Base-by-base conservation (phyloP, 2,797 vertebrate species). In the Cossypha dichroa region DNA sequence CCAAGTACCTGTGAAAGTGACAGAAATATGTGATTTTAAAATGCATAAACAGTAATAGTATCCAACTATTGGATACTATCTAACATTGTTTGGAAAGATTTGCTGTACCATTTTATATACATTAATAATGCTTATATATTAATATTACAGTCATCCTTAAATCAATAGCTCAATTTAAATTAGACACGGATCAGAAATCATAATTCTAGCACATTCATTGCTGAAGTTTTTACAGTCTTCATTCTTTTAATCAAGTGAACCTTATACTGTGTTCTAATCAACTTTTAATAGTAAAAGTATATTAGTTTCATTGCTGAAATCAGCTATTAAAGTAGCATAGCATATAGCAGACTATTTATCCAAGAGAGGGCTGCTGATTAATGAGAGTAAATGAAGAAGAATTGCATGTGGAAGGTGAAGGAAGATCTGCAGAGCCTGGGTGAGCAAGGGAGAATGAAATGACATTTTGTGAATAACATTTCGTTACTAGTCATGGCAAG, bases 1-100 rank as follows among this genome's bases (percentile, higher is more conserved):
- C 99, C 99, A 77, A 99, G 99, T 1, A 5, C 97, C 99, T 99
- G 88, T 80, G 62, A 87, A 94, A 84, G 41, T 54, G 75, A 97
- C 88, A 81, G 16, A 54, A 83, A 79, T 18, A 88, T 0, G 9
- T 51, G 20, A 66, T 23, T 95, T 91, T 34, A 31, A 86, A 93
- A 72, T 34, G 17, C 31, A 75, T 54, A 70, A 79, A 70, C 21
- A 55, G n/a, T 31, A 66, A 36, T 40, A 70, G 25, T 29, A 60
- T 45, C 45, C 49, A 52, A 52, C 49, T 31, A 31, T 19, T 51
- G 28, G 49, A 52, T 18, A 52, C 17, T 51, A 51, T 18, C 33
- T 26, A 75, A 77, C 18, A 55, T 2, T 62, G 15, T 45, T 26
- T 85, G 38, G 38, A 80, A 28, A 86, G 9, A 74, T 87, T 51